phyloP scores from a whole-genome alignment of 2,888 invertebrate species.

The Caenorhabditis macrosperma region DNA sequence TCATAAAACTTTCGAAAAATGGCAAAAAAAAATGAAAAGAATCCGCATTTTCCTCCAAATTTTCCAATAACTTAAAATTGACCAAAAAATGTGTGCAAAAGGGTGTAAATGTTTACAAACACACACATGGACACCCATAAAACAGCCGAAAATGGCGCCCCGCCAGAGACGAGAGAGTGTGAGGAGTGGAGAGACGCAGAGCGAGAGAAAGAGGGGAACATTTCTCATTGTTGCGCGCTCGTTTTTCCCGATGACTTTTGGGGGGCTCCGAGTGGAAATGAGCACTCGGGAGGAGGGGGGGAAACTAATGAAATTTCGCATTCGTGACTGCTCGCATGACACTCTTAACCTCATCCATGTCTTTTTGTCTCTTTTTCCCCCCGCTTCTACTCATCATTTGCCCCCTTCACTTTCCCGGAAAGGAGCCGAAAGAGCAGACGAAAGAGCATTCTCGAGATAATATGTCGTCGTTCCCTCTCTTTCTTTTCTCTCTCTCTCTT shows the following conservation, averaged over 20 bases:
- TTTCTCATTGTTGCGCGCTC: neutral
- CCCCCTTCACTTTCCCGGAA: neutral
- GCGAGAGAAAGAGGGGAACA: neutral
- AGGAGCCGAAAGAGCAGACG: neutral
- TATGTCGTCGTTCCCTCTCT: conserved; percentile 4
- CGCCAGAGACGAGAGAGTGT: neutral
- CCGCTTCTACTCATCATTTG: neutral
- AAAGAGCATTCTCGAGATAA: conserved; percentile 4
- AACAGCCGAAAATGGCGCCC: neutral
- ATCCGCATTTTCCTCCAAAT: too few species aligned
- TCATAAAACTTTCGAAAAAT: neutral
- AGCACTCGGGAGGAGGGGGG: neutral
- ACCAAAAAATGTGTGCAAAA: too few species aligned
- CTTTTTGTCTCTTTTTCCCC: neutral
- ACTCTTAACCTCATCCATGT: conserved; percentile 21
- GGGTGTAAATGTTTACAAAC: neutral
- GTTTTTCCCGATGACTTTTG: neutral
- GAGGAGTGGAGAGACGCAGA: neutral
- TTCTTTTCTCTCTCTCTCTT: conserved; percentile 9
- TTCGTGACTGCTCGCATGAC: neutral
- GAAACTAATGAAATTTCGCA: conserved; percentile 28
- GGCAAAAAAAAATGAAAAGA: neutral
- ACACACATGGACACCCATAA: conserved; percentile 11
- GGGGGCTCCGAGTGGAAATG: too few species aligned
- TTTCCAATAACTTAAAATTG: too few species aligned